Conservation (phyloP, 2,113 vertebrate species). For the Channa maculata region DNA sequence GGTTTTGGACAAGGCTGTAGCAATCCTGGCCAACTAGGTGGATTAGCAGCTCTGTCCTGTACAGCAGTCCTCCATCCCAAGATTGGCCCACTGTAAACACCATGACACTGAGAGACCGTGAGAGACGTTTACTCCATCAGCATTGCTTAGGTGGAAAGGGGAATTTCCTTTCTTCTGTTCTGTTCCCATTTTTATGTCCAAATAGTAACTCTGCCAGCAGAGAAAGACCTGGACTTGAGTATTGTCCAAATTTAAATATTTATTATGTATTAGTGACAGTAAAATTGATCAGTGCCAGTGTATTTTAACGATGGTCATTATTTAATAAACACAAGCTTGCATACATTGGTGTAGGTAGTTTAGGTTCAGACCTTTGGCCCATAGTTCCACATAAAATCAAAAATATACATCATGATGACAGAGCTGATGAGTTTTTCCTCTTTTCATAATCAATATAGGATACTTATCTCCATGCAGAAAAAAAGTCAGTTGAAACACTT, state of each 20-base stretch:
- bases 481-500: too few relatives aligned
- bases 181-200: background rate
- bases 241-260: background rate
- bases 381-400: too few relatives aligned
- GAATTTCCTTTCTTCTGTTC: conserved; percentile 6
- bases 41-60: conserved; percentile 64
- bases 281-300: background rate
- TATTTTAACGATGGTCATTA: conserved; percentile 4
- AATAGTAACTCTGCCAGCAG: background rate
- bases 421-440: too few relatives aligned
- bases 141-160: background rate
- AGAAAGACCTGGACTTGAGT: background rate
- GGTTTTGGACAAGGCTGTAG: conserved; percentile 47
- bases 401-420: too few relatives aligned
- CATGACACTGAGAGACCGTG: background rate
- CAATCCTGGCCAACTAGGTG: conserved; percentile 50
- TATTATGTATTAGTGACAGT: background rate
- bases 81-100: conserved; percentile 44
- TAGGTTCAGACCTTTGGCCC: too few relatives aligned
- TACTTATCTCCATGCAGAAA: too few relatives aligned
- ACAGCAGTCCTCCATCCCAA: conserved; percentile 23
- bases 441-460: too few relatives aligned
- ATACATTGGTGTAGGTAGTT: background rate
- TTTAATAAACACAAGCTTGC: background rate
- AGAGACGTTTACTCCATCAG: conserved; percentile 33